Evolutionary conservation across 2,113 vertebrate genomes (phyloP).

Genomic region (Chlorocebus sabaeus): DNA sequence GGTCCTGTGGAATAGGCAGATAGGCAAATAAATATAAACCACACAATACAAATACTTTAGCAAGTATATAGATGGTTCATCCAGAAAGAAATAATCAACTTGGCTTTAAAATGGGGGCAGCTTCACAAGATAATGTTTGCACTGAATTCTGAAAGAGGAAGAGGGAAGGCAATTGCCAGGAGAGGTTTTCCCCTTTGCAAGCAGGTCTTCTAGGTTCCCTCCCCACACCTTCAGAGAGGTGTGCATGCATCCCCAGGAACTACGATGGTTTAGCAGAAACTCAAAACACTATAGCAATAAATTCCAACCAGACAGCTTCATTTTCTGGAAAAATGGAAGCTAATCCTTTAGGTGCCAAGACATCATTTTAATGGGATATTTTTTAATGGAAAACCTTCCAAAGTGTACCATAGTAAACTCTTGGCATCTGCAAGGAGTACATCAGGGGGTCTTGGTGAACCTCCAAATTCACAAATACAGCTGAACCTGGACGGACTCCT

Average conservation of each 20-base stretch:
- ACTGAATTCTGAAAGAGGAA: not conserved
- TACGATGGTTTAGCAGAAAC: not conserved
- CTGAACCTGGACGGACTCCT: slow-evolving; percentile 29
- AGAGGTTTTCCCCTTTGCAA: not conserved
- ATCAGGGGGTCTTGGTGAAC: slow-evolving; percentile 59
- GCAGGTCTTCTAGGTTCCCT: not conserved
- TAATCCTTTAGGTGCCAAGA: slow-evolving; percentile 66
- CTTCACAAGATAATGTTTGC: not conserved
- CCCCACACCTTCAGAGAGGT: not conserved
- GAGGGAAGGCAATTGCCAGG: not conserved
- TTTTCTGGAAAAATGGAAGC: slow-evolving; percentile 68
- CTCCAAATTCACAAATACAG: slow-evolving; percentile 60
- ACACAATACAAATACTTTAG: not conserved
- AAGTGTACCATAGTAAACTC: slow-evolving; percentile 49
- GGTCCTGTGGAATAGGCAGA: not conserved
- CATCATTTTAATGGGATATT: slow-evolving; percentile 59
- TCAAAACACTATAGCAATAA: slow-evolving; percentile 29
- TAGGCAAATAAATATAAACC: not conserved
- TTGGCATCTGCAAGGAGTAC: slow-evolving; percentile 31
- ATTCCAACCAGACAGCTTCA: slow-evolving; percentile 55
- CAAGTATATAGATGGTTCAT: not conserved
- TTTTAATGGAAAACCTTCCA: slow-evolving; percentile 59
- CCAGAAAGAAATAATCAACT: not conserved
- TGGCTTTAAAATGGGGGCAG: not conserved
- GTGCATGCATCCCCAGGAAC: not conserved